Base-by-base conservation (phyloP, 2,113 vertebrate genomes). In the Ptilonorhynchus violaceus region DNA sequence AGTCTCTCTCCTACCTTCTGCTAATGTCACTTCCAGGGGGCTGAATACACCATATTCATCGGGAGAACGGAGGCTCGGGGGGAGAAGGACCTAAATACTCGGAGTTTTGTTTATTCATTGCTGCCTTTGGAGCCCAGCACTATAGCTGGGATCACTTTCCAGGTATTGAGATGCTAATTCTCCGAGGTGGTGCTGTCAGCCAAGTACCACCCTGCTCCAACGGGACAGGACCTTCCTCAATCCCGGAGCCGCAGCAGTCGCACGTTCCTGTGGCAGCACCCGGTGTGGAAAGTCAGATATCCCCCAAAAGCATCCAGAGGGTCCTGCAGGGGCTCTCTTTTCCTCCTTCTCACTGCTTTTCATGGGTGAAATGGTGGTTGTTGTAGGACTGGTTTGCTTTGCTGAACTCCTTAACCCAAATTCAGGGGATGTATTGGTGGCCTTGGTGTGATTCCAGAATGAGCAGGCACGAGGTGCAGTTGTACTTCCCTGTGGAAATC, bases 101-200 rank as follows among this genome's bases (percentile, higher is more conserved):
- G 16, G 73, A 92, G 93, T 95, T 87, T 37, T 75, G 86, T 94
- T 96, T 97, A 97, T 96, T 98, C 97, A 84, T 64, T 31, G 88
- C 68, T 68, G 66, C 83, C 80, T 96, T 97, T 94, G 92, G 96
- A 97, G 92, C 73, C 81, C 90, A 72, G 55, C 89, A 85, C 93
- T 94, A 89, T 79, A 73, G 94, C 87, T 86, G 83, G 91, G 91
- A 91, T 39, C 94, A 96, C 96, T 97, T 93, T 87, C 77, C 95
- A 77, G 42, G 44, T 37, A 98, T 98, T 98, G 95, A 98, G 97
- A 98, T 98, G 98, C 97, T 98, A 97, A 98, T 98, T 94, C 55
- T 14, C 79, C 5, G 8, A 74, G 94, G 95, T 88, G n/a, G 10
- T 41, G 85, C 1, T 63, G 55, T 37, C 42, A 41, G 96, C 93